Percentiles rank a stretch among this genome's conserved stretches.
Conservation (phyloP, 2,797 vertebrate genomes). For the Enteromius trimaculatus region DNA sequence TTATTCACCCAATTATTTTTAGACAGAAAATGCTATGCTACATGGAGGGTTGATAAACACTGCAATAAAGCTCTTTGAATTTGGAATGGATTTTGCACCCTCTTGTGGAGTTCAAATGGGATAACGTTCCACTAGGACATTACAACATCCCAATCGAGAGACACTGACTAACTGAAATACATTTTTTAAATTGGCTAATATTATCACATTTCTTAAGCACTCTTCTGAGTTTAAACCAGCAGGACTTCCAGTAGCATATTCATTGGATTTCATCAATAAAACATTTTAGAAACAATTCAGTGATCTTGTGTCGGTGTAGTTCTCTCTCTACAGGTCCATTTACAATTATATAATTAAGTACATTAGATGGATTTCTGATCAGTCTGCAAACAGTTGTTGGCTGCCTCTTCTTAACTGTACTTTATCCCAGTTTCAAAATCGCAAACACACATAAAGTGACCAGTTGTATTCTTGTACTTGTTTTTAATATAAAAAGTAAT, state of each 20-base stretch:
- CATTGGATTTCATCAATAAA: too few species aligned
- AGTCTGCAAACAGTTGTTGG: too few species aligned
- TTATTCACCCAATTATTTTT: background rate
- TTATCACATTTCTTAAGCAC: background rate
- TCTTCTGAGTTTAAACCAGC: background rate
- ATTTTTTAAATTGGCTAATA: background rate
- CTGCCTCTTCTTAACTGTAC: background rate
- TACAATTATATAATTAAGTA: too few species aligned
- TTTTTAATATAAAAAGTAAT: background rate
- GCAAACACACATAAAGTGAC: background rate
- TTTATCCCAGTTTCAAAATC: background rate
- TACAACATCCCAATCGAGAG: background rate
- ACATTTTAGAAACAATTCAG: too few species aligned
- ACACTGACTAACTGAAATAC: background rate
- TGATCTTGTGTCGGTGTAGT: too few species aligned
- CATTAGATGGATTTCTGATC: too few species aligned
- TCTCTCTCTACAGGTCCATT: too few species aligned
- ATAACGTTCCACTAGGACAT: background rate
- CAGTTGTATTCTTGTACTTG: background rate
- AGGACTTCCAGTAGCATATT: background rate
- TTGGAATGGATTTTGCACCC: background rate
- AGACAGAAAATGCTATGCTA: background rate
- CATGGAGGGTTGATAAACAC: background rate
- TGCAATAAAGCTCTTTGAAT: background rate
- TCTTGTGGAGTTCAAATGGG: background rate